A percentile compares a stretch with the other conserved stretches of the same genome.
These are phyloP conservation scores for Papilio polytes DNA, from an alignment of 1,140 invertebrate genomes.

Conservation along the genomic window DNA sequence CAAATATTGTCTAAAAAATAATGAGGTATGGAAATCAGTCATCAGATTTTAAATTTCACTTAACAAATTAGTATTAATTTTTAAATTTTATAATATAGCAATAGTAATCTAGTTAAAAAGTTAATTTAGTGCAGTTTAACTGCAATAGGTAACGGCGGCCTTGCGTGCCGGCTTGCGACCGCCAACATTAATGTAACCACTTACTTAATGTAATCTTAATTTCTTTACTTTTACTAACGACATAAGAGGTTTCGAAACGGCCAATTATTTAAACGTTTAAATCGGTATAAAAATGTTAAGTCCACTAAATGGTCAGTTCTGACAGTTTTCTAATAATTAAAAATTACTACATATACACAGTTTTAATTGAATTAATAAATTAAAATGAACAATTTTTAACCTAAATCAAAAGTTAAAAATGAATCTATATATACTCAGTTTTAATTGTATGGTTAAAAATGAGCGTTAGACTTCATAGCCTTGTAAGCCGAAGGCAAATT, in stretches of 20 bases:
- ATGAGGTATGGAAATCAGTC: background rate
- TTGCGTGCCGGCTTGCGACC: constrained; percentile 19
- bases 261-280: background rate
- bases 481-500: background rate
- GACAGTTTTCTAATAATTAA: too few species aligned
- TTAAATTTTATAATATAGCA: background rate
- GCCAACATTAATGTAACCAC: background rate
- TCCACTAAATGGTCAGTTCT: too few species aligned
- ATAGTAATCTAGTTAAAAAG: background rate
- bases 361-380: too few species aligned
- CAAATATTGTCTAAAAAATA: background rate
- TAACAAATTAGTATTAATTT: background rate
- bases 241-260: background rate
- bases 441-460: too few species aligned
- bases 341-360: too few species aligned
- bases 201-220: constrained; percentile 26
- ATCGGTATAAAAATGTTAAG: constrained; percentile 1
- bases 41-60: too few species aligned
- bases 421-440: too few species aligned
- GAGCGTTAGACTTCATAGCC: background rate
- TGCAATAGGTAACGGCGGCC: constrained; percentile 6
- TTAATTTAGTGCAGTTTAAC: constrained; percentile 16
- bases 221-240: constrained; percentile 21
- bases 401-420: too few species aligned
- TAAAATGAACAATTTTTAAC: too few species aligned